Percentiles rank a stretch among this genome's conserved stretches.
phyloP scores from a whole-genome alignment of 2,113 vertebrate genomes.

The Perognathus longimembris region DNA sequence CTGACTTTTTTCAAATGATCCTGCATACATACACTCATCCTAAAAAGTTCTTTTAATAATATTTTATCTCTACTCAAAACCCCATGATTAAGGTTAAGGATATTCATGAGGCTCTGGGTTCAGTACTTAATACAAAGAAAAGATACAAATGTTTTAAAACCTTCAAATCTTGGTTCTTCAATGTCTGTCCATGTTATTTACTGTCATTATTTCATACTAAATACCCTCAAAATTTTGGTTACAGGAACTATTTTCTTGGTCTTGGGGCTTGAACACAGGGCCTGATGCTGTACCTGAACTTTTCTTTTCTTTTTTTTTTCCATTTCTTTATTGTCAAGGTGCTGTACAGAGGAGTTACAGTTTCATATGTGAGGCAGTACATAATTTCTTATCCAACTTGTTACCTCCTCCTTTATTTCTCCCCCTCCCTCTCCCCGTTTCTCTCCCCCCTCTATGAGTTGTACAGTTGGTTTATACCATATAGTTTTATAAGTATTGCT shows the following conservation, averaged over 20 bases:
- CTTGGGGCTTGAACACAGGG: too few species aligned
- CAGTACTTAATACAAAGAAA: not conserved
- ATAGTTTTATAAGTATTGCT: too few species aligned
- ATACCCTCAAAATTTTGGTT: conserved; percentile 25
- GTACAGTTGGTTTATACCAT: too few species aligned
- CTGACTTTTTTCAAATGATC: not conserved
- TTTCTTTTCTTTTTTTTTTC: too few species aligned
- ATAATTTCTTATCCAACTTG: too few species aligned
- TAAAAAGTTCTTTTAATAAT: not conserved
- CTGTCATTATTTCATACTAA: not conserved
- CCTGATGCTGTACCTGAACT: too few species aligned
- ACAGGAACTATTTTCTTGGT: not conserved
- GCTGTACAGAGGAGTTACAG: too few species aligned
- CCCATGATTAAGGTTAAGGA: not conserved
- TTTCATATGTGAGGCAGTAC: too few species aligned
- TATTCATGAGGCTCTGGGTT: not conserved
- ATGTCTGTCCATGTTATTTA: not conserved
- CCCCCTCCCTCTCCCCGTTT: too few species aligned
- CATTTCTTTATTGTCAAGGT: too few species aligned
- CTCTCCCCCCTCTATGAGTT: too few species aligned
- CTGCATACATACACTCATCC: not conserved
- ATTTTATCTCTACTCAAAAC: not conserved
- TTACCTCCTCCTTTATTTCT: too few species aligned
- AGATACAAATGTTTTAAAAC: not conserved
- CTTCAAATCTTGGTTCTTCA: not conserved